Evolutionary conservation across 2,888 invertebrate species (phyloP).

Genomic region (Magallana nippona): DNA sequence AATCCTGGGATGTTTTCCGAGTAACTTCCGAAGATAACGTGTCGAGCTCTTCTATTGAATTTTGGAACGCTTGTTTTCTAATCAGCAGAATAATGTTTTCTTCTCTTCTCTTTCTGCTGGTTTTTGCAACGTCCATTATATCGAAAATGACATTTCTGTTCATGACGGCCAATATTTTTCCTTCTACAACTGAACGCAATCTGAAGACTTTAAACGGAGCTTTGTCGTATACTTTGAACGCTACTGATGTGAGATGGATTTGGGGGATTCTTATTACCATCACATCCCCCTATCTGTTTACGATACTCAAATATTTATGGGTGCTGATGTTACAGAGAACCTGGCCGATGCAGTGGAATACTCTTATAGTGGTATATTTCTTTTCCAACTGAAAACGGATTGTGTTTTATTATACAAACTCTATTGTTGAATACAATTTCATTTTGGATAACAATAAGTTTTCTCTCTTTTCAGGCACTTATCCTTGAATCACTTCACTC

Average conservation of each 20-base stretch:
- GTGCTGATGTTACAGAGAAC: conserved; percentile 62
- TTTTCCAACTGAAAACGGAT: not conserved
- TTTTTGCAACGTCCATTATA: conserved; percentile 62
- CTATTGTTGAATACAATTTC: too few species aligned
- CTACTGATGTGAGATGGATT: conserved; percentile 67
- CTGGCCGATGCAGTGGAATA: conserved; percentile 48
- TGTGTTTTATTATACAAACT: not conserved
- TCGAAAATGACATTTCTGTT: conserved; percentile 66
- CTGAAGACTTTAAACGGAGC: conserved; percentile 5
- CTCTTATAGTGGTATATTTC: conserved; percentile 58
- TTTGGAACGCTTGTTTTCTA: conserved; percentile 66
- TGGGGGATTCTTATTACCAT: conserved; percentile 67
- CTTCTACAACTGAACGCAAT: not conserved
- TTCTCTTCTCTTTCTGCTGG: conserved; percentile 59
- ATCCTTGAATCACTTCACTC: conserved; percentile 66
- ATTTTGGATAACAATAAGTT: not conserved
- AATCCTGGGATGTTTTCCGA: conserved; percentile 66
- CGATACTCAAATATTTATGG: conserved; percentile 57
- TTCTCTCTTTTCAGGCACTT: conserved; percentile 57
- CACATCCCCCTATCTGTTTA: conserved; percentile 67
- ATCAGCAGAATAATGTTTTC: conserved; percentile 60
- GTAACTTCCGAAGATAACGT: conserved; percentile 56
- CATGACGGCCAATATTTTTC: conserved; percentile 61
- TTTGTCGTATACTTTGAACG: too few species aligned
- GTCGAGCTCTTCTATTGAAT: conserved; percentile 55